Conservation (phyloP, 2,888 invertebrate species). For the Xestoiulus laeticollis region DNA sequence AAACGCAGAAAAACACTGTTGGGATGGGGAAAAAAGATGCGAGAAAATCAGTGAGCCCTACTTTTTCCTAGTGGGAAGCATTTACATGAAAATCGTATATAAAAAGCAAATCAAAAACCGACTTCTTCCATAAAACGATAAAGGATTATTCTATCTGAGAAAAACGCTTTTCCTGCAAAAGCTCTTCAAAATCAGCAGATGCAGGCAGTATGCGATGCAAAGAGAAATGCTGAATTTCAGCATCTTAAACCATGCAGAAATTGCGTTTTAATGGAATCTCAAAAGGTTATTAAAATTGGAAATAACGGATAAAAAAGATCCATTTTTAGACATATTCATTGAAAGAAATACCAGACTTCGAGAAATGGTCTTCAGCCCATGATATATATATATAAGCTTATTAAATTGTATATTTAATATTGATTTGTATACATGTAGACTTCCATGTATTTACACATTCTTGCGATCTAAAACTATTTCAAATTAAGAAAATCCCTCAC, state of each 20-base stretch:
- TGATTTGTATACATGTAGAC: too few species aligned
- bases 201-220: too few species aligned
- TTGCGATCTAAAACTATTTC: too few species aligned
- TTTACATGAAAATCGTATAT: background rate
- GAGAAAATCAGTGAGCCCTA: slow-evolving; percentile 14
- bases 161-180: background rate
- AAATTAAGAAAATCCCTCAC: too few species aligned
- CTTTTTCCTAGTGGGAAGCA: background rate
- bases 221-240: background rate
- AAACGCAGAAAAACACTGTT: background rate
- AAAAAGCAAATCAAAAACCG: background rate
- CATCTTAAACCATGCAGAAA: background rate
- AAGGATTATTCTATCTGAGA: background rate
- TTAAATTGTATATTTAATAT: too few species aligned
- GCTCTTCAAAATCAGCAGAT: too few species aligned
- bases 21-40: background rate
- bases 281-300: background rate
- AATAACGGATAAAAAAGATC: too few species aligned
- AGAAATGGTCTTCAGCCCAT: too few species aligned
- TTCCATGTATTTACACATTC: too few species aligned
- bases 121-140: background rate
- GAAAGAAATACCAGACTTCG: too few species aligned
- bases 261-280: background rate
- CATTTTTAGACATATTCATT: too few species aligned
- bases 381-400: too few species aligned